A percentile compares a stretch with the other conserved stretches of the same genome.
Conservation (phyloP, 2,797 vertebrate genomes). For the Dallia pectoralis region DNA sequence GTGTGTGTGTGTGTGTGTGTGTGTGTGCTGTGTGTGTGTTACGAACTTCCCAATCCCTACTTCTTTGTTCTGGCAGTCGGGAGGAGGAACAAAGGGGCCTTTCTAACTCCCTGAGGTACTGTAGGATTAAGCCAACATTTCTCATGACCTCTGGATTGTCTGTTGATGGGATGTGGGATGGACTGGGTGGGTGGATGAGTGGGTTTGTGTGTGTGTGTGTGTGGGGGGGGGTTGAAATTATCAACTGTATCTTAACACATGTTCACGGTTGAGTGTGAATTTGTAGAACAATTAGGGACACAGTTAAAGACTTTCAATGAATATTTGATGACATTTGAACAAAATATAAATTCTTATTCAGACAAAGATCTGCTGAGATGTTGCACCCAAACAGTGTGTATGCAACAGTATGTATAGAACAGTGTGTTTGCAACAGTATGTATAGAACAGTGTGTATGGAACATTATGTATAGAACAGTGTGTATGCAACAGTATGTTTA, state of each 20-base stretch:
- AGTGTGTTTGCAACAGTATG: too few species aligned
- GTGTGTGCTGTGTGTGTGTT: constrained; percentile 43
- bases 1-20: too few species aligned
- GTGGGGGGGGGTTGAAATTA: neutral
- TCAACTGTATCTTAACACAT: neutral
- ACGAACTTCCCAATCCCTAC: constrained; percentile 51
- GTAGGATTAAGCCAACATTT: constrained; percentile 73
- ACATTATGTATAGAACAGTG: too few species aligned
- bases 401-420: too few species aligned
- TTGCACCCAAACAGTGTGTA: neutral
- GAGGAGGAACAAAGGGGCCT: constrained; percentile 64
- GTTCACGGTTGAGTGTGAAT: neutral
- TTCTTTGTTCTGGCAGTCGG: constrained; percentile 57
- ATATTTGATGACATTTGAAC: neutral
- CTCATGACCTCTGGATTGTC: constrained; percentile 71
- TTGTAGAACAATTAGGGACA: neutral
- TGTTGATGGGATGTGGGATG: constrained; percentile 1
- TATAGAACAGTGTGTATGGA: too few species aligned
- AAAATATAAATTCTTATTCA: neutral
- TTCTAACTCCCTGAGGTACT: constrained; percentile 53
- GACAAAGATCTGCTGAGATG: neutral
- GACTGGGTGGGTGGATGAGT: neutral
- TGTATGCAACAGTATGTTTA: too few species aligned
- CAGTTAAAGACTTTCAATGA: too few species aligned
- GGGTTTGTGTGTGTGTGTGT: neutral